Evolutionary conservation across 2,888 invertebrate genomes (phyloP).

Genomic region (Tachina lurida): DNA sequence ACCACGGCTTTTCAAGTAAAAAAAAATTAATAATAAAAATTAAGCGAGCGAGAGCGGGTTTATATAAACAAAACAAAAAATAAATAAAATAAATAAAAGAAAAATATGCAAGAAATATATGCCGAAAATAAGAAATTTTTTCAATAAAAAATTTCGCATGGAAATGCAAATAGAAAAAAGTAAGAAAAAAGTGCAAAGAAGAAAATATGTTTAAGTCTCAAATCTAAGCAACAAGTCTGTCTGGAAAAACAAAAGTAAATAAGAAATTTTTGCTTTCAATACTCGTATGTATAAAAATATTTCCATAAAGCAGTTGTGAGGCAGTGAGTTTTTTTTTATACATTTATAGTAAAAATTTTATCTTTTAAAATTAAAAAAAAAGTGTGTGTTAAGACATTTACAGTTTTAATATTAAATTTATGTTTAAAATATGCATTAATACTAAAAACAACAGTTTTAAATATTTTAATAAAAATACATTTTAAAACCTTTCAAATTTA

Average conservation of each 20-base stretch:
- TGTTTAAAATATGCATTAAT: too few species aligned
- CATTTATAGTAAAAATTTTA: too few species aligned
- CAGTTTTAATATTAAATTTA: too few species aligned
- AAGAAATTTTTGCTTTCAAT: too few species aligned
- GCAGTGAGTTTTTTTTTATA: too few species aligned
- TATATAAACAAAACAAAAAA: background rate
- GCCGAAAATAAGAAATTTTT: background rate
- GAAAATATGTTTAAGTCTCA: background rate
- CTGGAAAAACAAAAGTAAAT: background rate
- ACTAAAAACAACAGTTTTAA: too few species aligned
- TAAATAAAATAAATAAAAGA: background rate
- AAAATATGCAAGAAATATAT: background rate
- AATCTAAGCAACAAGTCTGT: background rate
- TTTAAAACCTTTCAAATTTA: too few species aligned
- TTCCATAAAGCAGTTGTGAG: too few species aligned
- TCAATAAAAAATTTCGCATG: background rate
- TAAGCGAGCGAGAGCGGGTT: constrained; percentile 13
- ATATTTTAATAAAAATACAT: too few species aligned
- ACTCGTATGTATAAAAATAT: too few species aligned
- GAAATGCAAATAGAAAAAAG: constrained; percentile 16
- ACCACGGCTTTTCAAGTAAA: constrained; percentile 20
- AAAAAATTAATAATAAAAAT: background rate
- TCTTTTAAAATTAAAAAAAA: too few species aligned
- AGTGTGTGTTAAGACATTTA: too few species aligned
- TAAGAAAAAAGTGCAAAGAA: constrained; percentile 19